Base-by-base conservation (phyloP, 2,888 invertebrate genomes). In the Tipula confusa region DNA sequence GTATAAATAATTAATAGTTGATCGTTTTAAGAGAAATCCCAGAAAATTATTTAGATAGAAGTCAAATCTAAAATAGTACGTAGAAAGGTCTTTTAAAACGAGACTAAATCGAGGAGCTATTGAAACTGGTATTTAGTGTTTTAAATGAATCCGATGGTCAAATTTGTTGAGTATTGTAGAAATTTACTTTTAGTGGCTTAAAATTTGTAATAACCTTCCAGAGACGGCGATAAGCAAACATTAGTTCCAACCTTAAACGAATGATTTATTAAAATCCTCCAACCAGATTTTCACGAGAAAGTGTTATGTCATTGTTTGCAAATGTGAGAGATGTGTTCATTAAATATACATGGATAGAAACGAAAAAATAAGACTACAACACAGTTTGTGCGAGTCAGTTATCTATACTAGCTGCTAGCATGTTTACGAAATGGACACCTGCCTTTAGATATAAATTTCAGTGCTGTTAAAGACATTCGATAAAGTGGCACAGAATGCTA, bases 141-240 rank as follows among this genome's bases (percentile, higher is more conserved):
- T 94, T 97, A 87, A 93, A 96, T 89, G 98, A 98, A 13, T 94
- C 96, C 5, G 94, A 96, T 88, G 98, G 98, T 7, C 98, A 98
- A 89, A 92, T 98, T 97, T 83, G 93, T 94, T 38, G 95, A 96
- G 85, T 97, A 97, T 88, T 96, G 98, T 89, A 94, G 97, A 28
- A 95, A 95, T 84, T 94, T 98, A 13, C 90, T 98, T 43, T 92
- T 94, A 91, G 95, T 94, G 48, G 93, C 95, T 83, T 95, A 95
- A 13, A 93, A 93, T 88, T 90, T 96, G 83, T 94, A 94, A 96
- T 87, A 92, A 92, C 2, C 88, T 91, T 4, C 88, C 91, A 3
- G 92, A 92, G 1, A 90, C 90, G n/a, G n/a, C 28, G 91, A 91
- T 83, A 90, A 93, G 1, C 92, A 93, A 79, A 88, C 89, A 83